Percentiles rank a stretch among this genome's conserved stretches.
Evolutionary conservation across 2,888 invertebrate species (phyloP).

Genomic region (Odiellus spinosus): DNA sequence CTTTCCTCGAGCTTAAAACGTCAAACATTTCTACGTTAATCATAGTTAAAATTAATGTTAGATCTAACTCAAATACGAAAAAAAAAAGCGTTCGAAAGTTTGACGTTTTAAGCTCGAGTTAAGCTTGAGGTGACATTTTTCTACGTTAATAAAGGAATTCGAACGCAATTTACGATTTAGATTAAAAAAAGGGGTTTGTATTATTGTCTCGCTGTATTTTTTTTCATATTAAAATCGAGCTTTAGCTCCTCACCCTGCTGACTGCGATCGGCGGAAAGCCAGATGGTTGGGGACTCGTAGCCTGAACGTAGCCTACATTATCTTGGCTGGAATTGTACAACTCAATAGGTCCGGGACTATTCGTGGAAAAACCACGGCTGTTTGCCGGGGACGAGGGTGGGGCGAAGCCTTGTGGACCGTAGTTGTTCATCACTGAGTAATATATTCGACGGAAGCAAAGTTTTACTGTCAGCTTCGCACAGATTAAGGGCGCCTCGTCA

Average conservation of each 20-base stretch:
- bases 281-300: slow-evolving; percentile 87
- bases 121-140: too few relatives aligned
- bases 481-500: too few relatives aligned
- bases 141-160: too few relatives aligned
- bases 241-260: slow-evolving; percentile 28
- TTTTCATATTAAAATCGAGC: neutral
- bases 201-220: neutral
- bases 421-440: slow-evolving; percentile 81
- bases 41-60: too few relatives aligned
- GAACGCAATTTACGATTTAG: too few relatives aligned
- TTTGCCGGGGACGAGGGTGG: slow-evolving; percentile 35
- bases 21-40: too few relatives aligned
- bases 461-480: too few relatives aligned
- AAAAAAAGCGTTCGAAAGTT: too few relatives aligned
- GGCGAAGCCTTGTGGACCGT: slow-evolving; percentile 37
- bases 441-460: neutral
- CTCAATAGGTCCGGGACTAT: slow-evolving; percentile 84
- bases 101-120: too few relatives aligned
- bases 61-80: too few relatives aligned
- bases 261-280: slow-evolving; percentile 87
- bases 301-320: slow-evolving; percentile 86
- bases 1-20: too few relatives aligned
- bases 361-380: slow-evolving; percentile 62
- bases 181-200: neutral
- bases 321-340: slow-evolving; percentile 76